phyloP scores from a whole-genome alignment of 2,888 invertebrate species.

The Oligia fasciuncula region DNA sequence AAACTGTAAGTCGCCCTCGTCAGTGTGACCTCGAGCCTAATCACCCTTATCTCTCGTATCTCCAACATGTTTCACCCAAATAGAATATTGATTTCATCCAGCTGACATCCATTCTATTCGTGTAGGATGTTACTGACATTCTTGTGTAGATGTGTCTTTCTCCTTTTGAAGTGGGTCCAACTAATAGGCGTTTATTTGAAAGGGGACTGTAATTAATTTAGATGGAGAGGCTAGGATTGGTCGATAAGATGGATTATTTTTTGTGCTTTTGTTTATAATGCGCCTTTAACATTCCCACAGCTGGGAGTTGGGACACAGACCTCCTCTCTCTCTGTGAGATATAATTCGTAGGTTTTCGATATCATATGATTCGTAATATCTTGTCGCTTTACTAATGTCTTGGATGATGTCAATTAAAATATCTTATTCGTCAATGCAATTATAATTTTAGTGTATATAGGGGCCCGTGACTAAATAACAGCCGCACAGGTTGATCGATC shows the following conservation, averaged over 20 bases:
- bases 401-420: too few relatives aligned
- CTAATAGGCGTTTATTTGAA: constrained; percentile 54
- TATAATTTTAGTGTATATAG: too few relatives aligned
- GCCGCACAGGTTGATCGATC: too few relatives aligned
- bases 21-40: not conserved
- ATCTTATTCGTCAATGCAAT: too few relatives aligned
- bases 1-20: not conserved
- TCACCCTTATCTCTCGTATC: not conserved
- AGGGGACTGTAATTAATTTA: constrained; percentile 63
- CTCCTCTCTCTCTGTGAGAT: too few relatives aligned
- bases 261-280: not conserved
- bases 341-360: too few relatives aligned
- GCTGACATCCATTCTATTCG: not conserved
- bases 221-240: constrained; percentile 2
- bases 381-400: not conserved
- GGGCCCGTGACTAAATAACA: too few relatives aligned
- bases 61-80: not conserved
- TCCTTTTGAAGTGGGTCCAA: constrained; percentile 46
- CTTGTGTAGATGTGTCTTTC: constrained; percentile 15
- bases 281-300: too few relatives aligned
- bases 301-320: too few relatives aligned
- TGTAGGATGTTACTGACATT: constrained; percentile 40
- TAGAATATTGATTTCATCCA: not conserved
- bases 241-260: not conserved
- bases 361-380: not conserved